Conservation (phyloP, 2,888 invertebrate species). For the Teleogryllus oceanicus region DNA sequence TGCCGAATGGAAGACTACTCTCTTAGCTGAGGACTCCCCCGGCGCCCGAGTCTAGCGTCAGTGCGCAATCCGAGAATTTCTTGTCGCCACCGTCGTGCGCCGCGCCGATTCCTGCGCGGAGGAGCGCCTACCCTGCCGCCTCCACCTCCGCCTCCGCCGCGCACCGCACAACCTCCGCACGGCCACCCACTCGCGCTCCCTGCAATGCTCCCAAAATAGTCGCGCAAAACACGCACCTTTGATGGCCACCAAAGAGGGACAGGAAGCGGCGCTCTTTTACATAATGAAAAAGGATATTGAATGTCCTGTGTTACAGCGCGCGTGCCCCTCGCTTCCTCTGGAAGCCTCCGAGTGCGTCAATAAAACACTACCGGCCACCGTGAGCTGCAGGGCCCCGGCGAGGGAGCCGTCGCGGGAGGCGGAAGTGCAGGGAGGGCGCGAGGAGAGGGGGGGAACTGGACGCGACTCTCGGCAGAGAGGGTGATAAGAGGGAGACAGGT, state of each 20-base stretch:
- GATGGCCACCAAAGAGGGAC: neutral
- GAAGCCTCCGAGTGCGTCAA: neutral
- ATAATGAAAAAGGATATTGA: slow-evolving; percentile 18
- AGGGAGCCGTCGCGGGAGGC: neutral
- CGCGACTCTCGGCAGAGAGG: no score
- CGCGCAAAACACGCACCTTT: slow-evolving; percentile 10
- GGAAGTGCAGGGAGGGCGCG: no score
- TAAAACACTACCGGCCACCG: neutral
- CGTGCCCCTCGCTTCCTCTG: slow-evolving; percentile 18
- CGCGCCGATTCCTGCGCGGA: neutral
- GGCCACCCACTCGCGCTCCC: neutral
- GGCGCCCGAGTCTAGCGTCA: neutral
- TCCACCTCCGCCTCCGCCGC: neutral
- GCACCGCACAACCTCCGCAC: neutral
- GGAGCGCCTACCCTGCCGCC: neutral
- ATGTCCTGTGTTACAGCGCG: neutral
- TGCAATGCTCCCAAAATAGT: neutral
- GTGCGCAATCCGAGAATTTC: neutral
- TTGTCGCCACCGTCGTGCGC: neutral
- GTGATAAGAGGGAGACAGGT: no score
- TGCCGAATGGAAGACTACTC: no score
- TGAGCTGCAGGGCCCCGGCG: neutral
- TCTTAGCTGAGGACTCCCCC: neutral
- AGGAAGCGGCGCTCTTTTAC: slow-evolving; percentile 6
- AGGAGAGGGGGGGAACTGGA: no score